Evolutionary conservation across 1,140 invertebrate genomes (phyloP).

Genomic region (Aphidius gifuensis): DNA sequence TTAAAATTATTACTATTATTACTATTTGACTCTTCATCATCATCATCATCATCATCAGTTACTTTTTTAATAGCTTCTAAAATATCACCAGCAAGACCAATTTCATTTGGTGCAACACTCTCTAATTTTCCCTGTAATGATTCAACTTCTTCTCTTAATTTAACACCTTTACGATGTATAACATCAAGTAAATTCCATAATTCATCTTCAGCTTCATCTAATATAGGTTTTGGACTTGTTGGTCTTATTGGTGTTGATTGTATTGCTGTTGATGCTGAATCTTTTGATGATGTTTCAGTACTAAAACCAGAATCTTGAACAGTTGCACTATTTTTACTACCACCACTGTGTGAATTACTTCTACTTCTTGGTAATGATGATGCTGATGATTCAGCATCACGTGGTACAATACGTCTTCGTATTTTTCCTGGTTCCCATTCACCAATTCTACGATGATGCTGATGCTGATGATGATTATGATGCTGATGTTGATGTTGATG

Average conservation of each 20-base stretch:
- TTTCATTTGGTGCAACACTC: slow-evolving; percentile 44
- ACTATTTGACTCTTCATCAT: slow-evolving; percentile 41
- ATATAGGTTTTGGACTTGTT: slow-evolving; percentile 49
- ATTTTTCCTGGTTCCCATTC: slow-evolving; percentile 79
- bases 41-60: slow-evolving; percentile 36
- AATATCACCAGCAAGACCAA: slow-evolving; percentile 50
- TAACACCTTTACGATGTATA: slow-evolving; percentile 75
- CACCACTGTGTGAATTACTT: slow-evolving; percentile 64
- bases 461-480: slow-evolving; percentile 31
- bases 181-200: slow-evolving; percentile 81
- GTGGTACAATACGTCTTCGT: slow-evolving; percentile 62
- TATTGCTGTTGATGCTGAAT: slow-evolving; percentile 60
- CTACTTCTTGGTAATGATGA: slow-evolving; percentile 61
- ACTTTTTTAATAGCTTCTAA: slow-evolving; percentile 48
- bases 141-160: slow-evolving; percentile 72
- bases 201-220: slow-evolving; percentile 71
- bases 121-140: slow-evolving; percentile 55
- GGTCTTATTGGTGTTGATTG: slow-evolving; percentile 47
- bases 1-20: slow-evolving; percentile 17
- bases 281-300: slow-evolving; percentile 76
- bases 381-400: slow-evolving; percentile 47
- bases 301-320: slow-evolving; percentile 84
- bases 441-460: slow-evolving; percentile 44
- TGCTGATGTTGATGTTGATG: slow-evolving; percentile 40
- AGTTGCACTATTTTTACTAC: slow-evolving; percentile 60